A percentile compares a stretch with the other conserved stretches of the same genome.
Conservation (phyloP, 2,888 invertebrate genomes). For the Prosopocoilus inquinatus region DNA sequence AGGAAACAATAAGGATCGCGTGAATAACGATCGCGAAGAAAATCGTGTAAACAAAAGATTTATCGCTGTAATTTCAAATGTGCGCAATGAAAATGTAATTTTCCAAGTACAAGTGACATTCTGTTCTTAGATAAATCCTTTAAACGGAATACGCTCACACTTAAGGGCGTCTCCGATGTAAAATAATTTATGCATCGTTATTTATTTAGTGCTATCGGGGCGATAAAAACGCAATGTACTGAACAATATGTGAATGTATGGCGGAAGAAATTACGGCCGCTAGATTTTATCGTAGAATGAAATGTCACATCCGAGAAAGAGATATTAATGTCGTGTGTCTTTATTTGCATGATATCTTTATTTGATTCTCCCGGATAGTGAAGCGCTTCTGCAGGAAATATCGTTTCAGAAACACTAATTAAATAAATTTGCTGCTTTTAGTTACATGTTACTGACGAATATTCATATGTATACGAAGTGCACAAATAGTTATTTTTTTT, state of each 20-base stretch:
- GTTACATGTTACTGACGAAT: too few relatives aligned
- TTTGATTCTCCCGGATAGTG: too few relatives aligned
- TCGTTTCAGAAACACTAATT: too few relatives aligned
- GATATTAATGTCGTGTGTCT: constrained; percentile 11
- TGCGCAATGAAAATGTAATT: constrained; percentile 11
- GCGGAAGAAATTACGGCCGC: constrained; percentile 8
- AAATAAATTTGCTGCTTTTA: too few relatives aligned
- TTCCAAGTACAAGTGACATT: constrained; percentile 10
- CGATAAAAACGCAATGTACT: constrained; percentile 12
- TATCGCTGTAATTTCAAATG: constrained; percentile 3
- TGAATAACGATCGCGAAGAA: too few relatives aligned
- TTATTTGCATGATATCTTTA: constrained; percentile 4
- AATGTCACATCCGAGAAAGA: constrained; percentile 7
- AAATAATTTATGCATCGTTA: constrained; percentile 19
- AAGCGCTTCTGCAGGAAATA: too few relatives aligned
- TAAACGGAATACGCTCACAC: constrained; percentile 13
- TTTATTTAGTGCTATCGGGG: constrained; percentile 19
- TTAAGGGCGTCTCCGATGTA: constrained; percentile 7
- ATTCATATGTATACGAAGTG: too few relatives aligned
- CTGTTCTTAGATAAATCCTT: constrained; percentile 11
- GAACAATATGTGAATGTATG: constrained; percentile 11
- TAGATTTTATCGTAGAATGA: constrained; percentile 14
- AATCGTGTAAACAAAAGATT: constrained; percentile 3
- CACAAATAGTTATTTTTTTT: too few relatives aligned
- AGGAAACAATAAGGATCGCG: too few relatives aligned